A percentile compares a stretch with the other conserved stretches of the same genome.
These are phyloP conservation scores for Rugalucina vietnamica DNA, from an alignment of 2,888 invertebrate genomes.

Conservation along the genomic window DNA sequence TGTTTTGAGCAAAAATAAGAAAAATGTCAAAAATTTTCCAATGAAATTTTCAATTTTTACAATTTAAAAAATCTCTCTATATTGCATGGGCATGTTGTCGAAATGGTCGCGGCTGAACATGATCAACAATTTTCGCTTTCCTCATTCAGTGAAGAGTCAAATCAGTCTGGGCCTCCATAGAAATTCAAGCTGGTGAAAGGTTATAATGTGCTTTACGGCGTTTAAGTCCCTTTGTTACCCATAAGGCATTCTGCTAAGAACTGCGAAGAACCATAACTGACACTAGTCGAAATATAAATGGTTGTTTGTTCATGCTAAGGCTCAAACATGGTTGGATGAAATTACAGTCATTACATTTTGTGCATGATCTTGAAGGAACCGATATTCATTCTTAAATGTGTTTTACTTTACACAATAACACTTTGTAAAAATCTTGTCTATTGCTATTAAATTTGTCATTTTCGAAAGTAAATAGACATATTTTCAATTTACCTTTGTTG, in stretches of 20 bases:
- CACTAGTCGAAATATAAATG: too few species aligned
- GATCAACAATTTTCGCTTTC: too few species aligned
- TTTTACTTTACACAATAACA: constrained; percentile 3
- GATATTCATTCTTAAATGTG: neutral
- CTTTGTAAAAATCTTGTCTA: constrained; percentile 5
- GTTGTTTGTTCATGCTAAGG: neutral
- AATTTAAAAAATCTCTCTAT: too few species aligned
- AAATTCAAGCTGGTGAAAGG: neutral
- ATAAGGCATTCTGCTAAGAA: neutral
- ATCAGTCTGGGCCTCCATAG: neutral
- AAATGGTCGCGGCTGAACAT: too few species aligned
- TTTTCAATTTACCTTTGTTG: neutral
- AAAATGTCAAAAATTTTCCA: too few species aligned
- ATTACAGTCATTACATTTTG: neutral
- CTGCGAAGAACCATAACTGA: too few species aligned
- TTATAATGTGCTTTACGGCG: too few species aligned
- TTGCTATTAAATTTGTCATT: neutral
- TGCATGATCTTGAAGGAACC: neutral
- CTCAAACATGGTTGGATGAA: neutral
- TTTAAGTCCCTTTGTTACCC: neutral
- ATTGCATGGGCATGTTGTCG: too few species aligned
- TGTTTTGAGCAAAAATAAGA: neutral
- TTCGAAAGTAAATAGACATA: neutral
- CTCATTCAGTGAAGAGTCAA: neutral
- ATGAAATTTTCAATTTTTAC: too few species aligned